phyloP scores from a whole-genome alignment of 1,140 invertebrate species.

The Ericerus pela region DNA sequence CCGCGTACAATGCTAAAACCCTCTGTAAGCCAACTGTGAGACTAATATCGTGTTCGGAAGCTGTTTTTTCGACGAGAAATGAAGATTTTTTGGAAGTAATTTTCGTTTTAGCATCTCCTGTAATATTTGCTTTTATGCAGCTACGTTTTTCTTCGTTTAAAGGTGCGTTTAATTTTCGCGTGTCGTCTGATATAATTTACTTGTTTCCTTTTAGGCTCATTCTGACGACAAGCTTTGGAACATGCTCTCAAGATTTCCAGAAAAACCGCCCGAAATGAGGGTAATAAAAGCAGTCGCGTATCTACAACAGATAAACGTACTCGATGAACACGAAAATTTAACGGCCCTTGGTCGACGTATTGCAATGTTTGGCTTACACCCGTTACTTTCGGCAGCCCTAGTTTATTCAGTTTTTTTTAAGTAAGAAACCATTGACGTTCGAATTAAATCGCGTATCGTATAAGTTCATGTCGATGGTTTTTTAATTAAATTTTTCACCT shows the following conservation, averaged over 20 bases:
- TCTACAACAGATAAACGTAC: conserved; percentile 37
- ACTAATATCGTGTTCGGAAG: not conserved
- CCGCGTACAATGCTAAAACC: too few species aligned
- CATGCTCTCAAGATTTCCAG: conserved; percentile 38
- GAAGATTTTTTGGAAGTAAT: not conserved
- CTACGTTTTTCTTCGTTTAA: too few species aligned
- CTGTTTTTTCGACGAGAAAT: not conserved
- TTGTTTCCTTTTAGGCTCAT: too few species aligned
- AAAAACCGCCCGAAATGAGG: conserved; percentile 35
- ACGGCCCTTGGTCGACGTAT: conserved; percentile 41
- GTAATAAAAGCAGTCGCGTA: conserved; percentile 36
- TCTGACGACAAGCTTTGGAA: conserved; percentile 34
- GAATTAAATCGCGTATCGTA: not conserved
- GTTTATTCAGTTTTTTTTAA: conserved; percentile 37
- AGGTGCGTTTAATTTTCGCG: too few species aligned
- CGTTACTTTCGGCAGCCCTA: conserved; percentile 39
- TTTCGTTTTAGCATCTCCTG: too few species aligned
- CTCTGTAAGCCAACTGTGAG: too few species aligned
- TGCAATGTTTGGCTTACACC: conserved; percentile 35
- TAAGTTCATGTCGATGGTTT: not conserved
- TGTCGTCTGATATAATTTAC: too few species aligned
- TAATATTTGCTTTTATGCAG: too few species aligned
- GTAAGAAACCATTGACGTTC: conserved; percentile 24
- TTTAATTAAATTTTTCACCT: not conserved
- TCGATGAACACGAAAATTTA: conserved; percentile 39